Evolutionary conservation across 2,888 invertebrate species (phyloP), one percentile per base, ranked within the genome.

Genomic region (Eupithecia pulchellata): DNA sequence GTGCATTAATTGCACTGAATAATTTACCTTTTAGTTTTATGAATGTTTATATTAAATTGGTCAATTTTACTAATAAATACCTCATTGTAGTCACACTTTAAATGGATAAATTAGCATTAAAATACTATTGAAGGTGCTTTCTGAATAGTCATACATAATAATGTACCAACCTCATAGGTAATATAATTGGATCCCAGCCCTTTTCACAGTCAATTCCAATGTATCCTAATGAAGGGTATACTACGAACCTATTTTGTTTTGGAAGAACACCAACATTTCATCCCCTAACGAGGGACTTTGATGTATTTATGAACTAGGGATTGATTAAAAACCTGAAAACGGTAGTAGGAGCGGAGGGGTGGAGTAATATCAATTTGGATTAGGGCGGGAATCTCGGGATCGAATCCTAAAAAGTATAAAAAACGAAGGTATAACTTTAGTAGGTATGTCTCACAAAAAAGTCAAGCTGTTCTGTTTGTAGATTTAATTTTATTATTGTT

Each of bases 401-500:
- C 25, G 13, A 25, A 25, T 52, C 25, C 11, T 52, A 6, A 13
- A 47, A 42, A 47, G 11, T 47, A 6, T 20, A 47, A 20, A 52
- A 52, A 52, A 52, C 13, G 1, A 52, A 52, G 47, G 8, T 42
- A 9, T 47, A 47, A 52, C 52, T 47, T 20, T 20, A n/a, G 42
- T 20, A 47, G 5, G 42, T 9, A n/a, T n/a, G 42, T 20, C n/a
- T 20, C 42, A 47, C 20, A 47, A 39, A 20, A 25, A 52, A 52
- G 52, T 13, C 52, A 52, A 52, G 52, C 25, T 9, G 20, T 52
- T 52, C 20, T 52, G 52, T 52, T 25, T 52, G 25, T 52, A n/a
- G 39, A 39, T 39, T 39, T 25, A 25, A 52, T 52, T 11, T 52
- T 52, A 52, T 52, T 52, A 52, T 25, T 25, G 52, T 52, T 52